Conservation (phyloP, 1,140 invertebrate species). For the Leptinotarsa lineolata region DNA sequence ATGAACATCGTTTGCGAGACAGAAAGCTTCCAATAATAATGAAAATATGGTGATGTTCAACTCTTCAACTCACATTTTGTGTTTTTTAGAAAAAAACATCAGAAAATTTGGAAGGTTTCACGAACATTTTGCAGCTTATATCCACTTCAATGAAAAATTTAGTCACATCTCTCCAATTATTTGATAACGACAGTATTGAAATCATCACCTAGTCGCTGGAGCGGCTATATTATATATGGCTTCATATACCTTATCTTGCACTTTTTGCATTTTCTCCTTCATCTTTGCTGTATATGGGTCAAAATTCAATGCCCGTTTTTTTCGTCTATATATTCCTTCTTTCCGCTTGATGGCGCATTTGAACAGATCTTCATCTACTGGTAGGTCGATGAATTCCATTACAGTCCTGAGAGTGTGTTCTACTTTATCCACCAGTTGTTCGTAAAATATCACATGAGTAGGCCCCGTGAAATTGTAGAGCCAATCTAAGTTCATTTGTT, state of each 20-base stretch:
- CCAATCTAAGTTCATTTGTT: constrained; percentile 71
- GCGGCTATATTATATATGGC: constrained; percentile 53
- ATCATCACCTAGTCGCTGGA: constrained; percentile 37
- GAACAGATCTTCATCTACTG: constrained; percentile 60
- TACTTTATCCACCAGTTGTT: constrained; percentile 67
- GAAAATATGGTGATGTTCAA: too few relatives aligned
- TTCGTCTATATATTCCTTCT: constrained; percentile 73
- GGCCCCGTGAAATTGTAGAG: constrained; percentile 70
- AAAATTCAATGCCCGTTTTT: constrained; percentile 67
- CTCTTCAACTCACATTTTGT: too few relatives aligned
- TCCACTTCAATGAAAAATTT: too few relatives aligned
- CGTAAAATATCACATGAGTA: constrained; percentile 72
- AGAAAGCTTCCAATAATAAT: too few relatives aligned
- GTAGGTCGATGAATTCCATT: constrained; percentile 66
- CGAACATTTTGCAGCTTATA: too few relatives aligned
- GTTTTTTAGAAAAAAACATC: too few relatives aligned
- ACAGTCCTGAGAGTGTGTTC: constrained; percentile 62
- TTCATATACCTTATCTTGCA: constrained; percentile 59
- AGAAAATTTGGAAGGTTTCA: too few relatives aligned
- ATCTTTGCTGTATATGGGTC: constrained; percentile 70
- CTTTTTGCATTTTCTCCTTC: constrained; percentile 59
- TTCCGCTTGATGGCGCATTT: constrained; percentile 64
- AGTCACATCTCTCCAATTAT: too few relatives aligned
- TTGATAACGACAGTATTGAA: background rate
- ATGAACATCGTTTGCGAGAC: too few relatives aligned